Percentiles rank a stretch among this genome's conserved stretches.
These are phyloP conservation scores for Tauraco hartlaubi DNA, from an alignment of 2,797 vertebrate genomes.

Conservation along the genomic window DNA sequence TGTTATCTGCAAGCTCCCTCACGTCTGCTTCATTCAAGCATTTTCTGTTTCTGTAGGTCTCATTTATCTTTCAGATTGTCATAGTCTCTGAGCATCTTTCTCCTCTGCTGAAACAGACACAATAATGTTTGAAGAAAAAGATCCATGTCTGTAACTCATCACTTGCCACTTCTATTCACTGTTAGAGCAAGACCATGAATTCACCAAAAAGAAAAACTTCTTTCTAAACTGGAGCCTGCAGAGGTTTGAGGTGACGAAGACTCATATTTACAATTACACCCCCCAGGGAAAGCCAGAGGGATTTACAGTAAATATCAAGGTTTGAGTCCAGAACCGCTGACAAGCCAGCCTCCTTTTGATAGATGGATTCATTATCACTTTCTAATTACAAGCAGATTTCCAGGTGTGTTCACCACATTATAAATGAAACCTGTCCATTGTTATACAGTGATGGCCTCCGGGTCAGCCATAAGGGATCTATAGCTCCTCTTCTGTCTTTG, in stretches of 20 bases:
- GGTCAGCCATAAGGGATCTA: constrained; percentile 79
- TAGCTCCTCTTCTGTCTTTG: constrained; percentile 82
- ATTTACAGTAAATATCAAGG: constrained; percentile 53
- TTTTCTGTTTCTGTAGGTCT: not conserved
- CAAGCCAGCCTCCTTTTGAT: constrained; percentile 84
- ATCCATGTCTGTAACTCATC: constrained; percentile 32
- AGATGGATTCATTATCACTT: constrained; percentile 88
- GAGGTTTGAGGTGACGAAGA: not conserved
- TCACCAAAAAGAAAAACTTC: not conserved
- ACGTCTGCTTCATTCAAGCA: constrained; percentile 3
- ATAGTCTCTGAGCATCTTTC: not conserved
- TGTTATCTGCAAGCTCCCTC: not conserved
- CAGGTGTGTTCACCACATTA: constrained; percentile 87
- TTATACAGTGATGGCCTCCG: constrained; percentile 78
- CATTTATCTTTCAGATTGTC: constrained; percentile 50
- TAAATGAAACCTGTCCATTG: constrained; percentile 76
- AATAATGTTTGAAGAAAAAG: constrained; percentile 37
- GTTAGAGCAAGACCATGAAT: not conserved
- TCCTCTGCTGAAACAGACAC: constrained; percentile 26
- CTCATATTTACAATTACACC: not conserved
- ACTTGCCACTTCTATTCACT: constrained; percentile 19
- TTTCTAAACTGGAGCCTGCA: not conserved
- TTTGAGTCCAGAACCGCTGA: constrained; percentile 74
- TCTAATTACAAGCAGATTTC: constrained; percentile 90
- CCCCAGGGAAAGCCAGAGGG: not conserved